Evolutionary conservation across 2,888 invertebrate genomes (phyloP).

Genomic region (Griposia aprilina): DNA sequence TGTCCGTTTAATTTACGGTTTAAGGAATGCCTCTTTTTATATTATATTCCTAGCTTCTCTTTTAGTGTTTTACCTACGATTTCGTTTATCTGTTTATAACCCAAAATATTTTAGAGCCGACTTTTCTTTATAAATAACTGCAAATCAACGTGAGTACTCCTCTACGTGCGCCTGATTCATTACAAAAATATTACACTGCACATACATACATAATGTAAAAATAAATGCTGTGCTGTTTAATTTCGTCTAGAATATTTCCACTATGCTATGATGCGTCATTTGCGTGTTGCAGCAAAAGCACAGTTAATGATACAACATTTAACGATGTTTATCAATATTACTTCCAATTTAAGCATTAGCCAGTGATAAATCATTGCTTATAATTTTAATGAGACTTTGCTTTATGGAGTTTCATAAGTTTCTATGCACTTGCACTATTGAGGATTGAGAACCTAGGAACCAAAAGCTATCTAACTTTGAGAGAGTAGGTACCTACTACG

Average conservation of each 20-base stretch:
- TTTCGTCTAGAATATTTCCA: conserved; percentile 28
- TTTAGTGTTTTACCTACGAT: conserved; percentile 20
- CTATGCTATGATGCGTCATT: neutral
- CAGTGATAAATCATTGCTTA: neutral
- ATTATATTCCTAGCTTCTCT: conserved; percentile 12
- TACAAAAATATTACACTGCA: conserved; percentile 33
- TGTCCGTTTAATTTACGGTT: neutral
- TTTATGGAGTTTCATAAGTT: neutral
- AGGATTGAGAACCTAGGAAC: neutral
- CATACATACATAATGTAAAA: conserved; percentile 10
- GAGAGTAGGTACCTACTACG: no score
- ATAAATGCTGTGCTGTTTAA: conserved; percentile 25
- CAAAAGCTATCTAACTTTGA: no score
- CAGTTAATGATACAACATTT: neutral
- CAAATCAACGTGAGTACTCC: conserved; percentile 14
- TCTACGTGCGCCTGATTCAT: conserved; percentile 33
- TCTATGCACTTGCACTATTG: neutral
- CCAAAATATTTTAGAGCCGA: conserved; percentile 11
- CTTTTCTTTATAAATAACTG: conserved; percentile 32
- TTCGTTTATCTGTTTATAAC: conserved; percentile 27
- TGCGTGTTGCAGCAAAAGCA: neutral
- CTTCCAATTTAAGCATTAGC: neutral
- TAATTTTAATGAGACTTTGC: neutral
- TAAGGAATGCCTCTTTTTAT: neutral
- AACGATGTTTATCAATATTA: conserved; percentile 15